A percentile compares a stretch with the other conserved stretches of the same genome.
Conservation (phyloP, 2,113 vertebrate species). For the Pungitius pungitius region DNA sequence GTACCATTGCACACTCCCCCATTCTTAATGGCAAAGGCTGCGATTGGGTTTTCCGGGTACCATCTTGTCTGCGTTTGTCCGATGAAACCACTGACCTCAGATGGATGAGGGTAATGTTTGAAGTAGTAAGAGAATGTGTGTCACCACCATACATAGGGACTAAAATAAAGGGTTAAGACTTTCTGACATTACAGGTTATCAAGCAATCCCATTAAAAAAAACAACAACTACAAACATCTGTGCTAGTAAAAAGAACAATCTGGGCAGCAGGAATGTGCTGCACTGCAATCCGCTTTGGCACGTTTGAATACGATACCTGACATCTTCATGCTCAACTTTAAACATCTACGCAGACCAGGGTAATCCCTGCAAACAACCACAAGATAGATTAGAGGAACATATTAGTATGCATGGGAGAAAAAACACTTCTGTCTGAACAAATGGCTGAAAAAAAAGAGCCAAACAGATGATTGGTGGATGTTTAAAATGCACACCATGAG, state of each 20-base stretch:
- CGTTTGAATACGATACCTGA: conserved; percentile 2
- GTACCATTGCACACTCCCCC: conserved; percentile 33
- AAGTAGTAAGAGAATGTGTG: background rate
- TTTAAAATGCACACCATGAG: conserved; percentile 39
- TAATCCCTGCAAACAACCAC: conserved; percentile 38
- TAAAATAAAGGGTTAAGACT: background rate
- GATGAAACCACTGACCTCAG: conserved; percentile 61
- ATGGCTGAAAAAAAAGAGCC: conserved; percentile 9
- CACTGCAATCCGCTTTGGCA: conserved; percentile 18
- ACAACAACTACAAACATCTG: conserved; percentile 7
- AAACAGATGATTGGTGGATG: conserved; percentile 53
- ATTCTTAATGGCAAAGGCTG: conserved; percentile 46
- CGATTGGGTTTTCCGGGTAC: conserved; percentile 44
- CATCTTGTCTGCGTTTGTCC: conserved; percentile 46
- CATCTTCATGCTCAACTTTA: conserved; percentile 26
- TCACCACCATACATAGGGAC: conserved; percentile 10
- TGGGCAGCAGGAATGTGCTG: background rate
- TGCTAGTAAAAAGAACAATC: conserved; percentile 3
- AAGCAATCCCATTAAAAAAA: conserved; percentile 3
- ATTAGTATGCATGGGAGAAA: conserved; percentile 55
- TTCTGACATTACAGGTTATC: background rate
- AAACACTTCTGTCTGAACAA: conserved; percentile 30
- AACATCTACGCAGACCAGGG: conserved; percentile 12
- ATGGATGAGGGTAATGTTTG: conserved; percentile 25
- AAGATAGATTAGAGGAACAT: conserved; percentile 50